These are phyloP conservation scores for Hirudinaria manillensis DNA, from an alignment of 2,888 invertebrate genomes.

Conservation along the genomic window DNA sequence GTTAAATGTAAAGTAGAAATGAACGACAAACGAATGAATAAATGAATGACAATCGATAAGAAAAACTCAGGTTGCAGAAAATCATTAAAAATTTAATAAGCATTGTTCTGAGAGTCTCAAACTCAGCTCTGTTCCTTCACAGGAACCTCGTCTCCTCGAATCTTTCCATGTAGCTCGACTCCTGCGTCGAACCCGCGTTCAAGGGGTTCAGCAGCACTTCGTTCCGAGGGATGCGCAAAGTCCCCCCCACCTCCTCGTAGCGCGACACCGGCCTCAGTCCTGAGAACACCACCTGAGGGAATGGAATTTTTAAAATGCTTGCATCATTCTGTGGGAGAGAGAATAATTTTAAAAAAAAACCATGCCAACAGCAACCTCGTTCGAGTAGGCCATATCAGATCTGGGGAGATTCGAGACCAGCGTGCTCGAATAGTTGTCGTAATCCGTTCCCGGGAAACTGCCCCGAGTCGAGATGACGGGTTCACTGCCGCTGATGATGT, in stretches of 20 bases:
- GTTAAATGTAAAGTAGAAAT: too few relatives aligned
- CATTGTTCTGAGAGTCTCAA: too few relatives aligned
- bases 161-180: slow-evolving; percentile 11
- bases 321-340: not conserved
- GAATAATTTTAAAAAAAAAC: not conserved
- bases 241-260: not conserved
- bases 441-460: not conserved
- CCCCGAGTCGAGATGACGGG: not conserved
- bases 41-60: too few relatives aligned
- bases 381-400: slow-evolving; percentile 18
- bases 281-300: not conserved
- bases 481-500: slow-evolving; percentile 20
- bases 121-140: not conserved
- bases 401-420: not conserved
- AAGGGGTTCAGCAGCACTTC: not conserved
- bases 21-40: too few relatives aligned
- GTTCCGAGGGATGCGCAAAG: not conserved
- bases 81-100: too few relatives aligned
- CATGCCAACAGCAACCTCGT: slow-evolving; percentile 2
- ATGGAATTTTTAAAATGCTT: not conserved
- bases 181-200: not conserved
- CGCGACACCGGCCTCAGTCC: slow-evolving; percentile 3
- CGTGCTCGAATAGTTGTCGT: slow-evolving; percentile 6
- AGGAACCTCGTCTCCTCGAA: slow-evolving; percentile 26
- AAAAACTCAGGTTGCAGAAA: too few relatives aligned